A percentile compares a stretch with the other conserved stretches of the same genome.
These are phyloP conservation scores for Dicyrtomina minuta DNA, from an alignment of 2,888 invertebrate species.

Conservation along the genomic window DNA sequence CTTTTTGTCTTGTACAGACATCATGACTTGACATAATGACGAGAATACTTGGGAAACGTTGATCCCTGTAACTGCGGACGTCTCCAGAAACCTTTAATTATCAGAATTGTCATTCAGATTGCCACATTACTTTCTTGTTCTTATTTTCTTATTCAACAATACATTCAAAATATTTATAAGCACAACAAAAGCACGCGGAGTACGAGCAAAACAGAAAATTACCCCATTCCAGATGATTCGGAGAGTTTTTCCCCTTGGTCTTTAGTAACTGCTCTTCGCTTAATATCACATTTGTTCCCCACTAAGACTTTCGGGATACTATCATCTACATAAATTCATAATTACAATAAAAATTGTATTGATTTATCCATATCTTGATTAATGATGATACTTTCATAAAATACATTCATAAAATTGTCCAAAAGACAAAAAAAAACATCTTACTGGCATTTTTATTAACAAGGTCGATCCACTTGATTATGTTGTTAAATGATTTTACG, in stretches of 20 bases:
- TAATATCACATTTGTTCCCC: slow-evolving; percentile 40
- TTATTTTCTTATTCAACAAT: no score
- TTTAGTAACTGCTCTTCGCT: slow-evolving; percentile 16
- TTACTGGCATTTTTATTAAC: slow-evolving; percentile 22
- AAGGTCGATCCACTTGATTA: slow-evolving; percentile 34
- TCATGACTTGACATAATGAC: slow-evolving; percentile 24
- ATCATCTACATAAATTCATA: slow-evolving; percentile 13
- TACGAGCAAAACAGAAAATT: slow-evolving; percentile 3
- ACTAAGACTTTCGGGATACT: slow-evolving; percentile 27
- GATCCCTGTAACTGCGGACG: slow-evolving; percentile 26
- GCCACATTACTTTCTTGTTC: not conserved
- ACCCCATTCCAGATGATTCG: slow-evolving; percentile 29
- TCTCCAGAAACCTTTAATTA: slow-evolving; percentile 29
- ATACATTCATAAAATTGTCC: no score
- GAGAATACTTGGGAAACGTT: slow-evolving; percentile 26
- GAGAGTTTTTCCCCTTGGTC: slow-evolving; percentile 30
- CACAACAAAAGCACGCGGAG: not conserved
- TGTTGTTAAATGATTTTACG: slow-evolving; percentile 31
- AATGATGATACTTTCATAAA: no score
- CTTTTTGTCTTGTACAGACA: slow-evolving; percentile 8
- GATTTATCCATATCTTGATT: not conserved
- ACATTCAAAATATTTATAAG: not conserved
- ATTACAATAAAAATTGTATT: not conserved
- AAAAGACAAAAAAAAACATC: no score
- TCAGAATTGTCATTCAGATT: not conserved